Conservation (phyloP, 2,888 invertebrate species). For the Siphlonurus alternatus region DNA sequence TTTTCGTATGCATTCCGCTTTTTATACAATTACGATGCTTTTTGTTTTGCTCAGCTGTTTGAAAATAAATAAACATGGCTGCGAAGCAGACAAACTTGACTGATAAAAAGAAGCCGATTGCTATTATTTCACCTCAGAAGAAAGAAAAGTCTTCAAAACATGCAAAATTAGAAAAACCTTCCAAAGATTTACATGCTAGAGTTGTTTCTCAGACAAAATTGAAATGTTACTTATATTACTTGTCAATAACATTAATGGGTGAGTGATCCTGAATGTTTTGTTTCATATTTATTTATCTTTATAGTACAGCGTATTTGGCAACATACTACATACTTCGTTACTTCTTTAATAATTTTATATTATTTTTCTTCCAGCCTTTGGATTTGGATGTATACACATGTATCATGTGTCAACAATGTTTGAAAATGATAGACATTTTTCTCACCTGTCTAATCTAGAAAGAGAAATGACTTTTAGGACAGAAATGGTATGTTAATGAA, state of each 20-base stretch:
- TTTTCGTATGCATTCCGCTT: too few species aligned
- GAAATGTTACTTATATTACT: not conserved
- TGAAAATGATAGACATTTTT: constrained; percentile 71
- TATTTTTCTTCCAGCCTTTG: constrained; percentile 32
- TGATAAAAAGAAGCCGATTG: not conserved
- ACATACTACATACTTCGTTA: not conserved
- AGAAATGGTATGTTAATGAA: constrained; percentile 46
- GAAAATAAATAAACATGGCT: not conserved
- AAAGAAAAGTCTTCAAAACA: not conserved
- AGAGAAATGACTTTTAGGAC: constrained; percentile 71
- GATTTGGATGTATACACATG: constrained; percentile 39
- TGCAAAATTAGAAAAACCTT: not conserved
- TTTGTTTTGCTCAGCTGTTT: too few species aligned
- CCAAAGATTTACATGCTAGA: not conserved
- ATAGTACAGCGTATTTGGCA: too few species aligned
- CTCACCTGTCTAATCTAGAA: constrained; percentile 63
- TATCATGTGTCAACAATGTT: constrained; percentile 54
- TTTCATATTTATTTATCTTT: not conserved
- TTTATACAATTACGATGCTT: too few species aligned
- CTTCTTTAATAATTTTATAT: constrained; percentile 1
- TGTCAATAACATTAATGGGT: not conserved
- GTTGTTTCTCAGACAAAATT: not conserved
- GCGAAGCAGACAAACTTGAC: not conserved
- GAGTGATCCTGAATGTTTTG: not conserved
- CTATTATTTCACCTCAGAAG: not conserved